Conservation (phyloP, 2,888 invertebrate genomes). For the Lycia hirtaria region DNA sequence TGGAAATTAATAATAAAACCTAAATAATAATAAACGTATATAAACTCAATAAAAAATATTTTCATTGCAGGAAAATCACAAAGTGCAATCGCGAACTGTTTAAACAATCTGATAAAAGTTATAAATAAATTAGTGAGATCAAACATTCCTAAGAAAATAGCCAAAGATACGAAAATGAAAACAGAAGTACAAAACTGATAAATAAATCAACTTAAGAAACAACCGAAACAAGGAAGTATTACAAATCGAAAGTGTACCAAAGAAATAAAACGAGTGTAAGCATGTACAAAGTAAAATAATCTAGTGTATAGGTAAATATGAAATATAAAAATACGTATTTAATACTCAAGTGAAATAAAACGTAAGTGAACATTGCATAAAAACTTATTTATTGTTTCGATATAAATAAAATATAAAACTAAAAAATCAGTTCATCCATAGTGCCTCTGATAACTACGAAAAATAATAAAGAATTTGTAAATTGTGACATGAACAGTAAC, state of each 20-base stretch:
- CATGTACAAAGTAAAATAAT: constrained; percentile 4
- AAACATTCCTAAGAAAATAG: constrained; percentile 53
- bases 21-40: too few species aligned
- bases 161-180: constrained; percentile 25
- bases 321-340: background rate
- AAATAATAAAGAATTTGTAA: background rate
- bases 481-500: background rate
- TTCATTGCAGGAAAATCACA: background rate
- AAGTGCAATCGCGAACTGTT: background rate
- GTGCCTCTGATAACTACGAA: background rate
- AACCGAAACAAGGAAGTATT: constrained; percentile 7
- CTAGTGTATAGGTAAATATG: constrained; percentile 8
- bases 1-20: too few species aligned
- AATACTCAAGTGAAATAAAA: constrained; percentile 1
- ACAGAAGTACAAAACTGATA: background rate
- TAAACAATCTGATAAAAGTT: constrained; percentile 9
- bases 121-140: constrained; percentile 22
- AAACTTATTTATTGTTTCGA: too few species aligned
- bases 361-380: constrained; percentile 1
- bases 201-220: background rate
- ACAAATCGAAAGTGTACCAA: constrained; percentile 35
- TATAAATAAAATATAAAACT: background rate
- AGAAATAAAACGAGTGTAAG: constrained; percentile 25
- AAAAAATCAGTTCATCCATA: background rate
- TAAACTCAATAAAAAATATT: background rate